Evolutionary conservation across 1,140 invertebrate species (phyloP).

Genomic region (Dufourea novaeangliae): DNA sequence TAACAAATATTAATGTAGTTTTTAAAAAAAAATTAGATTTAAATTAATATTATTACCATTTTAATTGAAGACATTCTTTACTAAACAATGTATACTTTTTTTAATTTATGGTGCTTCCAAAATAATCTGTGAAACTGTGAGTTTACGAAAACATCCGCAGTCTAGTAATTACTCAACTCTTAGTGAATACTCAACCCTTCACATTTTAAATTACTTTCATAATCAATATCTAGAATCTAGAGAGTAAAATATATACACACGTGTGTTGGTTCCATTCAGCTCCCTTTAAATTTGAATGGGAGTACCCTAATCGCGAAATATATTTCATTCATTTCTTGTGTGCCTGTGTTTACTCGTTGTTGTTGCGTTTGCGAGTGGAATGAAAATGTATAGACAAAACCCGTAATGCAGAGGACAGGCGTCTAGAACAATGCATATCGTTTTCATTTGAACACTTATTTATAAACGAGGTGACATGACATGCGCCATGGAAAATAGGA

Average conservation of each 20-base stretch:
- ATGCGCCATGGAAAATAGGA: slow-evolving; percentile 64
- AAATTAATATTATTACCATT: too few species aligned
- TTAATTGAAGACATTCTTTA: too few species aligned
- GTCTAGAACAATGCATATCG: not conserved
- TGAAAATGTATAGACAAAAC: not conserved
- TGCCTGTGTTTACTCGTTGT: not conserved
- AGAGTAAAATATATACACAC: too few species aligned
- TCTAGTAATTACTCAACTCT: not conserved
- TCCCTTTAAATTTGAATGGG: slow-evolving; percentile 2
- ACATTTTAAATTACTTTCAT: not conserved
- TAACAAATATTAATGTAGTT: too few species aligned
- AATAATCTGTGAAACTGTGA: too few species aligned
- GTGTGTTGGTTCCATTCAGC: not conserved
- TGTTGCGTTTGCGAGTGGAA: not conserved
- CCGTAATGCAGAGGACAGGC: not conserved
- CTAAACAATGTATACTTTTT: too few species aligned
- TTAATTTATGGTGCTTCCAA: too few species aligned
- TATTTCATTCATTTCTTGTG: not conserved
- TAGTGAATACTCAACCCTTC: not conserved
- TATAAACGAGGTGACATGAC: slow-evolving; percentile 54
- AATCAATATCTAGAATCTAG: slow-evolving; percentile 29
- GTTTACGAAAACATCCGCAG: too few species aligned
- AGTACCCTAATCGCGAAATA: not conserved
- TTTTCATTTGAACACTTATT: slow-evolving; percentile 46
- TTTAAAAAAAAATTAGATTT: too few species aligned